Evolutionary conservation across 2,113 vertebrate genomes (phyloP).

Genomic region (Chionodraco myersi): DNA sequence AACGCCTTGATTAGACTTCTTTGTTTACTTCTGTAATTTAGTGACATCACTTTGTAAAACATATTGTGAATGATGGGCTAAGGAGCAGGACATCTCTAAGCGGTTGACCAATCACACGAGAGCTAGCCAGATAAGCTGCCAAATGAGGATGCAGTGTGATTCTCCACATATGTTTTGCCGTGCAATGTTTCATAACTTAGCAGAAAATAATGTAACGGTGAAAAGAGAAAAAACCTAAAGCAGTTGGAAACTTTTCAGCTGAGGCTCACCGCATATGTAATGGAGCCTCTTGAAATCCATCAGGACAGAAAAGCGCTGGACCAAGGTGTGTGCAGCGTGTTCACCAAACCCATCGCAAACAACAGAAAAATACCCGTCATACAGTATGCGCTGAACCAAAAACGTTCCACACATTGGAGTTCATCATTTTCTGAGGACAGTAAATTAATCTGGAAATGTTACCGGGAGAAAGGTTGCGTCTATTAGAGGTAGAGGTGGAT

Average conservation of each 20-base stretch:
- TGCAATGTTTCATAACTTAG: neutral
- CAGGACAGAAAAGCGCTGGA: constrained; percentile 12
- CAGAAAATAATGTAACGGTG: neutral
- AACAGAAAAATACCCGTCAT: neutral
- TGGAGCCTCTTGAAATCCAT: constrained; percentile 3
- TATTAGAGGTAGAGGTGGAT: neutral
- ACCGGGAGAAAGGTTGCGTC: neutral
- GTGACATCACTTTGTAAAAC: too few relatives aligned
- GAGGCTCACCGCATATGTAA: constrained; percentile 8
- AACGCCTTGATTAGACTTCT: too few relatives aligned
- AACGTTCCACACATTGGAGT: neutral
- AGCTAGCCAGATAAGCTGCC: neutral
- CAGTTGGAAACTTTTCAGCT: neutral
- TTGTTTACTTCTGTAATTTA: too few relatives aligned
- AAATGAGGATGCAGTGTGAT: neutral
- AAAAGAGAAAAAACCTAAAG: neutral
- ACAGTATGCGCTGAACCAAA: neutral
- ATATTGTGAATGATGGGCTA: too few relatives aligned
- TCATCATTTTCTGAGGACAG: neutral
- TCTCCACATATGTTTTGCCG: neutral
- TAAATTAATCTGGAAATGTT: constrained; percentile 10
- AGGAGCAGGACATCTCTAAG: too few relatives aligned
- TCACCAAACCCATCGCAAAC: too few relatives aligned
- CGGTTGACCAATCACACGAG: too few relatives aligned
- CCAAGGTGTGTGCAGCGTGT: neutral